Conservation (phyloP, 2,113 vertebrate species). For the Syrrhaptes paradoxus region DNA sequence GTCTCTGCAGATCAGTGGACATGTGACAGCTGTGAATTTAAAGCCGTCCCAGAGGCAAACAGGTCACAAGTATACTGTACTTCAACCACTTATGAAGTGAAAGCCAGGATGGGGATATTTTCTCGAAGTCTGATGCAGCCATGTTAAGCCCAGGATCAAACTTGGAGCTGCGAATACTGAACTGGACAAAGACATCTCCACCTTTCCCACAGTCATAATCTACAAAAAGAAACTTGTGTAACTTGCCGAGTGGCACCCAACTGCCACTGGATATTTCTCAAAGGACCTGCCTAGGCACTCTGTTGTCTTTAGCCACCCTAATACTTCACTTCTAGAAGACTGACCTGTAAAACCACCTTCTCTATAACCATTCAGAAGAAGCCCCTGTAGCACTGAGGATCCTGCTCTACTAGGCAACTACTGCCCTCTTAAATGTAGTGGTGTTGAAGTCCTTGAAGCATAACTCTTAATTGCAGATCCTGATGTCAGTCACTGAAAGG, state of each 20-base stretch:
- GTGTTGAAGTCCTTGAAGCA: neutral
- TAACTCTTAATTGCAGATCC: neutral
- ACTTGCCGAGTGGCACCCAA: neutral
- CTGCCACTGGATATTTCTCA: neutral
- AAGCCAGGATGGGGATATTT: neutral
- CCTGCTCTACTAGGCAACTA: neutral
- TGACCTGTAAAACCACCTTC: neutral
- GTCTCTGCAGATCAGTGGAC: neutral
- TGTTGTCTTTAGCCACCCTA: neutral
- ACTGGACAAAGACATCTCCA: neutral
- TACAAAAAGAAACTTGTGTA: neutral
- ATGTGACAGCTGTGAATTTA: neutral
- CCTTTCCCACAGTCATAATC: neutral
- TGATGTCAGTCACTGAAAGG: slow-evolving; percentile 12
- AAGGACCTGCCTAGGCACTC: neutral
- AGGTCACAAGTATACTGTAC: neutral
- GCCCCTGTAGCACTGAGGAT: neutral
- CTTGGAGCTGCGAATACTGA: neutral
- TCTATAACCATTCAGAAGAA: neutral
- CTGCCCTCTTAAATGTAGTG: neutral
- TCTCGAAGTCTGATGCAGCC: neutral
- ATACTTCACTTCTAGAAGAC: neutral
- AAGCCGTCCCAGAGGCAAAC: neutral
- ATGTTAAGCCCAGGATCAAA: neutral
- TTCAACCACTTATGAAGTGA: neutral